phyloP scores from a whole-genome alignment of 2,797 vertebrate genomes.

The Strix occidentalis region DNA sequence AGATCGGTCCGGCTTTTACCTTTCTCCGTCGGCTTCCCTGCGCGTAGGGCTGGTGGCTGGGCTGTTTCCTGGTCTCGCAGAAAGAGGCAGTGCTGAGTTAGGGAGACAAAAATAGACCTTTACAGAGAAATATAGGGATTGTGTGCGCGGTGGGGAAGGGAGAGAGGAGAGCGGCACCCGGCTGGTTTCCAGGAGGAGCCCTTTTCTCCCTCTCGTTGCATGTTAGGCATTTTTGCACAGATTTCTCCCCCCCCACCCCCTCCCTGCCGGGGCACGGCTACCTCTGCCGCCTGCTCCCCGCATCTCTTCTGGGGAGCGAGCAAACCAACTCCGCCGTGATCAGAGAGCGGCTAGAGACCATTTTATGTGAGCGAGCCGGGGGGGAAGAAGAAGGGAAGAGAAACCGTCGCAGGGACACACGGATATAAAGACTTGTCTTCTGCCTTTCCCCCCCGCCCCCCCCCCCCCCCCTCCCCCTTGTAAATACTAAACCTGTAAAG shows the following conservation, averaged over 20 bases:
- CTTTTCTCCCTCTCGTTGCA: conserved; percentile 39
- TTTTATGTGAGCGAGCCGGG: conserved; percentile 67
- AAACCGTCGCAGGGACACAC: conserved; percentile 30
- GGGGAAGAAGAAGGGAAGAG: conserved; percentile 26
- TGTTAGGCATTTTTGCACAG: conserved; percentile 52
- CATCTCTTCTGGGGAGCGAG: conserved; percentile 53
- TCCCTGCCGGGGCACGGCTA: conserved; percentile 33
- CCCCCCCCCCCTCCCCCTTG: background rate
- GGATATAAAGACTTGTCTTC: conserved; percentile 47
- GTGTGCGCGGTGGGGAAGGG: conserved; percentile 73
- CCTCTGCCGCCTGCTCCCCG: conserved; percentile 51
- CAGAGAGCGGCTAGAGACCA: conserved; percentile 62
- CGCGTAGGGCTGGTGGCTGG: conserved; percentile 56
- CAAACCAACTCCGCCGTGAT: background rate
- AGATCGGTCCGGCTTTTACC: conserved; percentile 31
- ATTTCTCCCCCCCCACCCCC: conserved; percentile 27
- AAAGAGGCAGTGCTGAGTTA: conserved; percentile 92
- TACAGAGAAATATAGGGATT: conserved; percentile 84
- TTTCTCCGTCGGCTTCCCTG: conserved; percentile 19
- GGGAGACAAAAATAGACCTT: conserved; percentile 86
- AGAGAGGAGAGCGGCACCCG: conserved; percentile 81
- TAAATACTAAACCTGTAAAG: conserved; percentile 40
- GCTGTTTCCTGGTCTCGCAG: conserved; percentile 87
- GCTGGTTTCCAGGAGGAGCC: conserved; percentile 84
- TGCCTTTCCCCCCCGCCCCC: background rate